phyloP scores from a whole-genome alignment of 2,797 vertebrate genomes.

The Clarias platycephalus region DNA sequence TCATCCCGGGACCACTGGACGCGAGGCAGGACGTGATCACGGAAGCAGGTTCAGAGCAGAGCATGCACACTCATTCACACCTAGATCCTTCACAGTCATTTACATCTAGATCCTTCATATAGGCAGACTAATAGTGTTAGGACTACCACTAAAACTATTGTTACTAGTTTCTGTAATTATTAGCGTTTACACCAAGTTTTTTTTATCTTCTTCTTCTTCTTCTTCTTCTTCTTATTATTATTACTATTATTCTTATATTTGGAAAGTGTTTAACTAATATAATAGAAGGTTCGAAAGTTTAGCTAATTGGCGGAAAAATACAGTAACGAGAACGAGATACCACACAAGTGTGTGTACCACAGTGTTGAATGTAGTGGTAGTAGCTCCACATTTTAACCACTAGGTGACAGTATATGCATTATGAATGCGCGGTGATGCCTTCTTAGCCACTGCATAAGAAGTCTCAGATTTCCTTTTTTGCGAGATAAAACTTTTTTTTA shows the following conservation, averaged over 20 bases:
- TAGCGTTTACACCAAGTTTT: background rate
- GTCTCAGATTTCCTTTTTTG: background rate
- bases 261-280: no score
- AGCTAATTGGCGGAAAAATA: background rate
- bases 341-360: background rate
- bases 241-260: background rate
- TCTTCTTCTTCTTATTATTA: background rate
- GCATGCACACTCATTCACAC: no score
- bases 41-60: no score
- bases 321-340: background rate
- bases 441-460: background rate
- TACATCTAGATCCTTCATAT: background rate
- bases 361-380: background rate
- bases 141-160: background rate
- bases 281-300: no score
- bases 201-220: background rate
- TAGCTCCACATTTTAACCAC: conserved; percentile 28
- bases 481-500: no score
- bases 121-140: background rate
- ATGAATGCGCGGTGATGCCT: conserved; percentile 1
- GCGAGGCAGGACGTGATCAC: no score
- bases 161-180: background rate
- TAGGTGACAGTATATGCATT: conserved; percentile 38
- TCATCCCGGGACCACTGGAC: no score
- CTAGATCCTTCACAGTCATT: background rate